Evolutionary conservation across 1,140 invertebrate genomes (phyloP).

Genomic region (Drosophila ercepeae): DNA sequence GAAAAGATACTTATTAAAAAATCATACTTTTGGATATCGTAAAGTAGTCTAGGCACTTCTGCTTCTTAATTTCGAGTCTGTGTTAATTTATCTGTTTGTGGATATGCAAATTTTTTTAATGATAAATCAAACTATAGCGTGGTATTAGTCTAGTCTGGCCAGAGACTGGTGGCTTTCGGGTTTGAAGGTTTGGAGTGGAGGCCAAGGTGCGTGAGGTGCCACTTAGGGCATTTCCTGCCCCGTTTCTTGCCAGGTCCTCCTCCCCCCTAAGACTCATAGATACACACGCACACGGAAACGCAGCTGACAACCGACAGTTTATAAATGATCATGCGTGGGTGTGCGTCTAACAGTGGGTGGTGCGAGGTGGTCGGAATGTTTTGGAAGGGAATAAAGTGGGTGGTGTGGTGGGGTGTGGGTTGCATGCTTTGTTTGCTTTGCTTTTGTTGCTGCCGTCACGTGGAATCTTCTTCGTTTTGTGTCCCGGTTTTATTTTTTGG

Average conservation of each 20-base stretch:
- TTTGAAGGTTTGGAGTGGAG: conserved; percentile 10
- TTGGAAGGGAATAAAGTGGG: neutral
- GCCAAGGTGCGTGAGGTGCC: conserved; percentile 53
- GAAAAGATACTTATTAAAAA: too few species aligned
- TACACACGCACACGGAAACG: conserved; percentile 19
- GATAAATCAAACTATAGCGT: neutral
- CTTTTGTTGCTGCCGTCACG: conserved; percentile 56
- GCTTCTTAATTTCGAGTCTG: neutral
- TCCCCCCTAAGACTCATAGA: neutral
- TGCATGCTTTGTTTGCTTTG: conserved; percentile 71
- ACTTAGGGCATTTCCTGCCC: conserved; percentile 66
- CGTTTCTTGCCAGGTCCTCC: conserved; percentile 2
- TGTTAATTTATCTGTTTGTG: neutral
- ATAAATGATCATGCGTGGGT: conserved; percentile 71
- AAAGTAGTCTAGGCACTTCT: neutral
- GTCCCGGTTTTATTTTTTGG: conserved; percentile 18
- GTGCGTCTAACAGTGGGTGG: conserved; percentile 11
- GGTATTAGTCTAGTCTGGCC: neutral
- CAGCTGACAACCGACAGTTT: conserved; percentile 70
- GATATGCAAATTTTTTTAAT: conserved; percentile 4
- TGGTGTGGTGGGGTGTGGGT: neutral
- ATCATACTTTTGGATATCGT: too few species aligned
- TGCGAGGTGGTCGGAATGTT: neutral
- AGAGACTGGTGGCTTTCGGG: neutral
- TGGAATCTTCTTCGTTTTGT: conserved; percentile 27